Base-by-base conservation (phyloP, 1,140 invertebrate species). In the Heterodera carotae region DNA sequence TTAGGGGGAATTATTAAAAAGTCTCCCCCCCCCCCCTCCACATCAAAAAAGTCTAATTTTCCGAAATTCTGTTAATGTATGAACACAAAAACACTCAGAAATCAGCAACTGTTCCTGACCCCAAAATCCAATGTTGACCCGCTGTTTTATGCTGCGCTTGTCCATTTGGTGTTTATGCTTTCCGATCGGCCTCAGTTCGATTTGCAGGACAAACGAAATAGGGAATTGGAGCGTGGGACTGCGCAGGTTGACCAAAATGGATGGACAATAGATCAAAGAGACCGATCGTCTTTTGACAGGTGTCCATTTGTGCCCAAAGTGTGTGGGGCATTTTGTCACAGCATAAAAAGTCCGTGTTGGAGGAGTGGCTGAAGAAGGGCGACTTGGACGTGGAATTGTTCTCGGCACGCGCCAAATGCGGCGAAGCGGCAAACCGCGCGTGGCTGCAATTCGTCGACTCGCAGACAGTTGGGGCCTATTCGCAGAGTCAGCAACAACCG, bases 301-400 rank as follows among this genome's bases (percentile, higher is more conserved):
- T 97, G 89, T 92, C 93, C 2, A 89, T 88, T 59, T 95, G 95
- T 22, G 95, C 96, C 0, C 92, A 92, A 53, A 91, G 94, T 80
- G 94, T 99, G 0, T 99, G 96, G 96, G 94, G 97, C 84, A 95
- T 98, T 88, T 88, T 99, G 8, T 98, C 97, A 86, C 92, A 94
- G 2, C 94, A 92, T 84, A 98, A 98, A 87, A 97, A 98, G 89
- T 94, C 94, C 0, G 94, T 96, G 10, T 77, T 91, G 6, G 90
- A 91, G 82, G 90, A 91, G 79, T 92, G 95, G 62, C 97, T 97
- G 85, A 96, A 96, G 89, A 92, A 94, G 15, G 92, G 92, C 56
- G 92, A 93, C 22, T 88, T 92, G 33, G 92, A 93, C 43, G 31
- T 85, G 27, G 81, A 82, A n/a, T 34, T 82, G 76, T 85, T 82